Evolutionary conservation across 2,797 vertebrate genomes (phyloP), one percentile per base, ranked within the genome.

Genomic region (Bradypus variegatus): DNA sequence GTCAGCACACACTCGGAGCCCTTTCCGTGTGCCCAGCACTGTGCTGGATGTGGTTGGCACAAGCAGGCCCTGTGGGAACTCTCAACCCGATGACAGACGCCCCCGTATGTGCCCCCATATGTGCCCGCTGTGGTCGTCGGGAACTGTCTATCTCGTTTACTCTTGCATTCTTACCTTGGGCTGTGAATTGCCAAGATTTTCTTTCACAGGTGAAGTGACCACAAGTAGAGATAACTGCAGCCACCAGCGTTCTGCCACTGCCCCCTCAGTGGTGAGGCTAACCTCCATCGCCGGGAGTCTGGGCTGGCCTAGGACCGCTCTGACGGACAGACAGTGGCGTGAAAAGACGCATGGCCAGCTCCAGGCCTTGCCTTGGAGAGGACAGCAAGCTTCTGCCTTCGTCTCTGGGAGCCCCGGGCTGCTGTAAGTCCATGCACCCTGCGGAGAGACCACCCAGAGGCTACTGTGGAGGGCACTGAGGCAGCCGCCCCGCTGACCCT

Each of bases 21-120:
- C 38, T 48, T 93, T 88, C 67, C n/a, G 25, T 2, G 12, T 45
- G 13, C 36, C 75, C 36, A 72, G 55, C 69, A 13, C 64, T 41
- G 14, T 16, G 14, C n/a, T 27, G 36, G 41, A 60, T 16, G 0
- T 16, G 14, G n/a, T 48, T 9, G 27, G 11, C 33, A 27, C 53
- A 12, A n/a, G 50, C 0, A 15, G 69, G 45, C 19, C 16, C 0
- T 8, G 1, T 2, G 25, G 55, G n/a, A 65, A 45, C n/a, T 82
- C 70, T 27, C 1, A 6, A 2, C 41, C 4, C 29, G n/a, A 27
- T 16, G 21, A 16, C 48, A 41, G 25, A 15, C 25, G 1, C 12
- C 55, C 41, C 45, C 38, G 8, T 6, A 62, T 14, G 6, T 45
- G 50, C 50, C 10, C 50, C 50, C 50, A 50, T 50, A 45, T 8